phyloP scores from a whole-genome alignment of 2,113 vertebrate genomes.

The Cervus canadensis region DNA sequence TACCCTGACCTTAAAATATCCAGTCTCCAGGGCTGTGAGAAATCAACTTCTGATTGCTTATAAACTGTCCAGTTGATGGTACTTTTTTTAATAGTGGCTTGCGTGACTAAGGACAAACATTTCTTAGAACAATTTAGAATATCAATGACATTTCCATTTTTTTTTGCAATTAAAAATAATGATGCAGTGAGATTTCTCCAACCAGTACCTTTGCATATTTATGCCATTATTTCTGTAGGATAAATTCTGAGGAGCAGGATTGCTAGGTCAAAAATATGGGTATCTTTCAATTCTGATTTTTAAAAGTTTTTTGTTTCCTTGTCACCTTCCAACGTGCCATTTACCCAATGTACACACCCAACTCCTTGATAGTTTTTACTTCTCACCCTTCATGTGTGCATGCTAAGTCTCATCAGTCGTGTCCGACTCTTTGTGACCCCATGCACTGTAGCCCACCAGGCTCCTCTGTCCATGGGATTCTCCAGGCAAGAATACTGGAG shows the following conservation, averaged over 20 bases:
- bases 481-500: not conserved
- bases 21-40: not conserved
- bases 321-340: not conserved
- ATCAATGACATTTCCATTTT: not conserved
- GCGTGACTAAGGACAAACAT: not conserved
- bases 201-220: not conserved
- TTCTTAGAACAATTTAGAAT: not conserved
- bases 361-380: not conserved
- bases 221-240: not conserved
- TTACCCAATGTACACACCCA: rapidly evolving
- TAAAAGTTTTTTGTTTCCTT: not conserved
- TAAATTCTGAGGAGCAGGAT: not conserved
- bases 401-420: not conserved
- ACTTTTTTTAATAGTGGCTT: not conserved
- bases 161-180: not conserved
- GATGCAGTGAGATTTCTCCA: not conserved
- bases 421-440: not conserved
- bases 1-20: not conserved
- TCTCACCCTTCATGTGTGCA: not conserved
- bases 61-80: not conserved
- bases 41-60: not conserved
- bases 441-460: not conserved
- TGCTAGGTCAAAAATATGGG: not conserved
- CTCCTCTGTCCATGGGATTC: not conserved
- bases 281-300: not conserved